phyloP scores from a whole-genome alignment of 2,113 vertebrate genomes.

The Heptranchias perlo region DNA sequence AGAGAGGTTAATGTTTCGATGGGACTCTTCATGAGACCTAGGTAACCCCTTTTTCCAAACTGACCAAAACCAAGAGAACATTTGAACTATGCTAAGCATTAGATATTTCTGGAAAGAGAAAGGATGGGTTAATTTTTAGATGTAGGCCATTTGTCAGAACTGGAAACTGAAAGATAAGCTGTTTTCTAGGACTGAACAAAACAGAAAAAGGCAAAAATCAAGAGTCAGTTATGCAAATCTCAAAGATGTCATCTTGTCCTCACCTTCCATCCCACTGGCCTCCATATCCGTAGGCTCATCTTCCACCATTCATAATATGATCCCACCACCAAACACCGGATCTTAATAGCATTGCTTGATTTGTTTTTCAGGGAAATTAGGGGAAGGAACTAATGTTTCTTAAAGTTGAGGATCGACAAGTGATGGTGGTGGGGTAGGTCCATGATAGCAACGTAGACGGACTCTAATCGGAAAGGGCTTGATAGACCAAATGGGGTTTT shows the following conservation, averaged over 20 bases:
- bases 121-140: not conserved
- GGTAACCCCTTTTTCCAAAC: not conserved
- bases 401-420: too few species aligned
- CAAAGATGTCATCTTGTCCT: not conserved
- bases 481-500: too few species aligned
- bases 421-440: too few species aligned
- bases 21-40: not conserved
- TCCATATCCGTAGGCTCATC: not conserved
- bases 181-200: not conserved
- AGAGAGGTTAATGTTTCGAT: not conserved
- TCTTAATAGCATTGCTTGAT: not conserved
- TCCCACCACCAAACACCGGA: not conserved
- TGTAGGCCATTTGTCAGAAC: not conserved
- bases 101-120: not conserved
- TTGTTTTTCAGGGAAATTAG: not conserved
- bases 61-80: not conserved
- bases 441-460: too few species aligned
- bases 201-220: not conserved
- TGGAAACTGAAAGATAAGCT: not conserved
- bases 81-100: not conserved
- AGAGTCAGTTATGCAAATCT: not conserved
- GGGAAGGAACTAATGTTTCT: not conserved
- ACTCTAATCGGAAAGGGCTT: too few species aligned
- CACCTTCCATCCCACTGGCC: not conserved
- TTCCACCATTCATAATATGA: not conserved